Conservation (phyloP, 2,113 vertebrate species). For the Hemiscyllium ocellatum region DNA sequence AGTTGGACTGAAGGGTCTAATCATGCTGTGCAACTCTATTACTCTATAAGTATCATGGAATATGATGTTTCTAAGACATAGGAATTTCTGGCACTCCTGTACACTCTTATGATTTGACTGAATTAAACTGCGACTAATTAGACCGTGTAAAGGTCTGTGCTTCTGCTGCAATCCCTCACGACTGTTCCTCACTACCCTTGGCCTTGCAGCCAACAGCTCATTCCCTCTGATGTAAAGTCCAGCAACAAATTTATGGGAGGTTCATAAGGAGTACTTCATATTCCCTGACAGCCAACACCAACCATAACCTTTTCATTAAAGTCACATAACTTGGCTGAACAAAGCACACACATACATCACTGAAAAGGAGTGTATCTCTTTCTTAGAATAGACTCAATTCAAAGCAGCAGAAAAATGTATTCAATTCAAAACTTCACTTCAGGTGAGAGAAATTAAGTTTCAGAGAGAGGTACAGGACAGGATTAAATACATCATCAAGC, state of each 20-base stretch:
- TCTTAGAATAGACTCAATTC: not conserved
- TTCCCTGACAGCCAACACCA: not conserved
- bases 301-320: not conserved
- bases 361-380: not conserved
- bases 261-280: not conserved
- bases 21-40: no score
- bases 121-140: not conserved
- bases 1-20: no score
- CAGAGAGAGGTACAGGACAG: no score
- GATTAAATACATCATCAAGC: no score
- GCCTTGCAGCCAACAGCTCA: not conserved
- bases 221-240: not conserved
- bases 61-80: not conserved
- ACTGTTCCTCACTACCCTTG: not conserved
- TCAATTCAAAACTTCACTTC: not conserved
- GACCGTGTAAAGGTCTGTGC: not conserved
- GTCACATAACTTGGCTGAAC: not conserved
- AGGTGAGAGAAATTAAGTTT: not conserved
- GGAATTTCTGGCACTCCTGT: not conserved
- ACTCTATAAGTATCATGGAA: not conserved
- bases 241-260: not conserved
- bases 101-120: not conserved
- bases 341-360: not conserved
- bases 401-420: not conserved
- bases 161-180: not conserved